These are phyloP conservation scores for Scaptomyza tumidula DNA, from an alignment of 2,888 invertebrate species.

Conservation along the genomic window DNA sequence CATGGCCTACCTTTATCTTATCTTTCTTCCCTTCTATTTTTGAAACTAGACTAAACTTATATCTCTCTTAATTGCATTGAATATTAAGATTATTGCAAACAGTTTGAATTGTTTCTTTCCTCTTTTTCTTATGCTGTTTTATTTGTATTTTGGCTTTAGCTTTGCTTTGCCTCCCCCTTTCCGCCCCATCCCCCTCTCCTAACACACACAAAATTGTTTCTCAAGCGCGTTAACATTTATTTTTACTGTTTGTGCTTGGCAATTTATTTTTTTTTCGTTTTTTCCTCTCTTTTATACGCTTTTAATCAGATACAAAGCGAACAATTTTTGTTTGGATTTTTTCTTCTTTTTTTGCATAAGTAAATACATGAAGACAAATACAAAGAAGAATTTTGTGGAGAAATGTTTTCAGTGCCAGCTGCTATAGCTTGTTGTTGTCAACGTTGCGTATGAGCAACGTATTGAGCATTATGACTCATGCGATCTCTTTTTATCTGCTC, in stretches of 20 bases:
- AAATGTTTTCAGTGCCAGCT: conserved; percentile 39
- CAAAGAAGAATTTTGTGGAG: conserved; percentile 27
- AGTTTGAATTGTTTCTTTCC: neutral
- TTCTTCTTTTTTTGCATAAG: conserved; percentile 25
- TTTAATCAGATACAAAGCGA: conserved; percentile 55
- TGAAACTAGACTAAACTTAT: neutral
- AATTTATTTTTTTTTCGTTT: neutral
- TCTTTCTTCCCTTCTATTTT: neutral
- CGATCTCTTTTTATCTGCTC: conserved; percentile 16
- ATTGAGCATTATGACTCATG: conserved; percentile 35
- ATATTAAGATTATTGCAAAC: conserved; percentile 8
- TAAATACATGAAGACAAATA: conserved; percentile 38
- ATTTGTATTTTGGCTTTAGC: conserved; percentile 25
- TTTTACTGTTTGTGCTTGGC: conserved; percentile 20
- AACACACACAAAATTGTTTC: conserved; percentile 1
- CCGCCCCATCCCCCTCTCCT: neutral
- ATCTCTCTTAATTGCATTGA: neutral
- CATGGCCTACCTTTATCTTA: neutral
- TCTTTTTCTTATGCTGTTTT: conserved; percentile 1
- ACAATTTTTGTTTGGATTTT: conserved; percentile 6
- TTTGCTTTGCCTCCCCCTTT: conserved; percentile 9
- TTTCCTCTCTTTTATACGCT: conserved; percentile 13
- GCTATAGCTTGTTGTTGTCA: conserved; percentile 38
- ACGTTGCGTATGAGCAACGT: conserved; percentile 64
- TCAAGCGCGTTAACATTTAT: conserved; percentile 40